A percentile compares a stretch with the other conserved stretches of the same genome.
phyloP scores from a whole-genome alignment of 2,888 invertebrate species.

The Tenthredo amoena region DNA sequence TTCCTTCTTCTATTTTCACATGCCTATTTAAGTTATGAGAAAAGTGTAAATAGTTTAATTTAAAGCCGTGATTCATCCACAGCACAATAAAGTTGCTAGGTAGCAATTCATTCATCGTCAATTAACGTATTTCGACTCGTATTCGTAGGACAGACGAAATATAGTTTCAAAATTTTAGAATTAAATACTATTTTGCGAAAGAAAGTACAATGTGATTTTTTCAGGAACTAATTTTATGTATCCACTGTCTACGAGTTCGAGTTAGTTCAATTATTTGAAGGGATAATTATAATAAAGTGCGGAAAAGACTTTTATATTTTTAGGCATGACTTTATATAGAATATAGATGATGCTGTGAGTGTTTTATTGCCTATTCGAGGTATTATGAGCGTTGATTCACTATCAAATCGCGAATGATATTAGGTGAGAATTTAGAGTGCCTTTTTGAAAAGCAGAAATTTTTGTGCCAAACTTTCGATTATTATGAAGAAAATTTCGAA shows the following conservation, averaged over 20 bases:
- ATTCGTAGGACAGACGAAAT: slow-evolving; percentile 8
- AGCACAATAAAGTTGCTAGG: slow-evolving; percentile 43
- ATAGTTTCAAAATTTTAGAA: neutral
- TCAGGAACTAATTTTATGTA: neutral
- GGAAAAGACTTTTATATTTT: slow-evolving; percentile 44
- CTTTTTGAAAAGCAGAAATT: slow-evolving; percentile 21
- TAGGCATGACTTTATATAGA: slow-evolving; percentile 49
- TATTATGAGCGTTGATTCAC: neutral
- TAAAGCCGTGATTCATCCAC: slow-evolving; percentile 36
- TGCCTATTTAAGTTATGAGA: slow-evolving; percentile 23
- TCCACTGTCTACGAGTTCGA: slow-evolving; percentile 20
- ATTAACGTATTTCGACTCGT: slow-evolving; percentile 39
- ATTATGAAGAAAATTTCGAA: neutral
- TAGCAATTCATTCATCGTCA: slow-evolving; percentile 33
- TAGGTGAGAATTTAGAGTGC: slow-evolving; percentile 8
- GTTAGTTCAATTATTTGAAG: slow-evolving; percentile 25
- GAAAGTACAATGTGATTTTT: neutral
- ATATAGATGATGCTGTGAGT: slow-evolving; percentile 16
- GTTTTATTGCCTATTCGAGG: neutral
- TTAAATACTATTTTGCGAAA: neutral
- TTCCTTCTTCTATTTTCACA: slow-evolving; percentile 48
- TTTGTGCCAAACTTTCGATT: slow-evolving; percentile 46
- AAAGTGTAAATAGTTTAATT: slow-evolving; percentile 53
- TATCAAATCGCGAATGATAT: slow-evolving; percentile 2
- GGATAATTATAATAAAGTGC: slow-evolving; percentile 43